Evolutionary conservation across 2,888 invertebrate species (phyloP), one percentile per base, ranked within the genome.

Genomic region (Hyposoter dolosus): DNA sequence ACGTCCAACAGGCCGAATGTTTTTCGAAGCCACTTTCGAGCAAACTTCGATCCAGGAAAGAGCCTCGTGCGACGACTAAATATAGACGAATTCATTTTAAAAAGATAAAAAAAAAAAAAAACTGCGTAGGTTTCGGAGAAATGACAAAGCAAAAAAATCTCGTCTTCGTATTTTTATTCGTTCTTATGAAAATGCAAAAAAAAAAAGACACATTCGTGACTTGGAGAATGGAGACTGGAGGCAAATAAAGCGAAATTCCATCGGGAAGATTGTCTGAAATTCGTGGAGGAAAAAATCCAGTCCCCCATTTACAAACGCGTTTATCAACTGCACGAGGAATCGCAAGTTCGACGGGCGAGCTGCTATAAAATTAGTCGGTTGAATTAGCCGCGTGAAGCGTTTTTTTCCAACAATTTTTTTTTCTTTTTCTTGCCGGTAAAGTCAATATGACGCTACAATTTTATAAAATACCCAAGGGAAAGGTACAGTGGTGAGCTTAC

Each of bases 391-490:
- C 56, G 81, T 43, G 72, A 68, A 43, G 47, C 56, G 56, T 82
- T 80, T 72, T 81, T 82, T 40, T 40, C 10, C n/a, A 19, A 19
- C 28, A 63, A 9, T 32, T 50, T 80, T 80, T 80, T 45, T 28
- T 45, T 50, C 43, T 35, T 35, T 19, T 60, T 60, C 60, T 60
- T 60, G 15, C 15, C 60, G 40, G 40, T 40, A 60, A 40, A 71
- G 80, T 80, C 80, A 80, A 71, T 40, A 71, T 23, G 60, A 69
- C 56, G 9, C 28, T 65, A 50, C 72, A 12, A 74, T 75, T 82
- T 45, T 35, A 68, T 56, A 40, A 60, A 75, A 45, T 50, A 35
- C 40, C 63, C 45, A 69, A n/a, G 32, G 47, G 12, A 60, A 77
- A 81, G 76, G 66, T 60, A 23, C 75, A 56, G 56, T 47, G 45